Percentiles rank a stretch among this genome's conserved stretches.
phyloP scores from a whole-genome alignment of 2,888 invertebrate species.

The Caenorhabditis sulstoni region DNA sequence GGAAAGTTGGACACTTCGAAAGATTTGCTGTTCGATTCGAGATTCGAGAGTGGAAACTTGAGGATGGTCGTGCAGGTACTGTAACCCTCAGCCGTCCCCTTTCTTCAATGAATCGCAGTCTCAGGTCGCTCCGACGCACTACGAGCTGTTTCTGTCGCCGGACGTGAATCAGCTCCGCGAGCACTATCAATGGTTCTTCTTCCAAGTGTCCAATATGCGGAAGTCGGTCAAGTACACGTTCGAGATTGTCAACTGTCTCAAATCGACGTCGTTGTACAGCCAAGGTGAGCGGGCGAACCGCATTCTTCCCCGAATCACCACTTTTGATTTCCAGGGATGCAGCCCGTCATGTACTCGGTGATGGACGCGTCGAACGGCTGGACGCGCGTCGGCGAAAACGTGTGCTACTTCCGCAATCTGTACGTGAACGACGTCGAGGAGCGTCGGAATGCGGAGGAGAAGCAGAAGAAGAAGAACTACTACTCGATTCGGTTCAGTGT shows the following conservation, averaged over 20 bases:
- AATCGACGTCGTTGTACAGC: constrained; percentile 90
- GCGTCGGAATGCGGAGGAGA: constrained; percentile 62
- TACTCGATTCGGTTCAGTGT: constrained; percentile 89
- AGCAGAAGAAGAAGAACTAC: constrained; percentile 82
- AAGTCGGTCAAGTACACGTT: constrained; percentile 87
- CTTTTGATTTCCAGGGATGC: constrained; percentile 85
- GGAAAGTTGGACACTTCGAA: constrained; percentile 63
- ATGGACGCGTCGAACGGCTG: constrained; percentile 85
- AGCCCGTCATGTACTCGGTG: constrained; percentile 90
- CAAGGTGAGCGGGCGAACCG: constrained; percentile 84
- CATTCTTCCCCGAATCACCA: too few species aligned
- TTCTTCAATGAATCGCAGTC: too few species aligned
- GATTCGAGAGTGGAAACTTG: constrained; percentile 91
- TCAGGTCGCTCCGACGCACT: constrained; percentile 88
- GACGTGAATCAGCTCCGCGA: constrained; percentile 87
- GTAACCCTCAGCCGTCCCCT: too few species aligned
- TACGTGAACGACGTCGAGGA: constrained; percentile 72
- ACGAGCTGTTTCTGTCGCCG: constrained; percentile 89
- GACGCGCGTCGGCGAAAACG: constrained; percentile 87
- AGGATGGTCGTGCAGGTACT: constrained; percentile 83
- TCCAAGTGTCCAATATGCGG: constrained; percentile 88
- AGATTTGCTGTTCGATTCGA: constrained; percentile 87
- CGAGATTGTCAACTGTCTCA: constrained; percentile 91
- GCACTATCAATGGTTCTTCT: constrained; percentile 93
- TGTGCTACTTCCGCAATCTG: constrained; percentile 89